Base-by-base conservation (phyloP, 2,113 vertebrate species). In the Burhinus bistriatus region DNA sequence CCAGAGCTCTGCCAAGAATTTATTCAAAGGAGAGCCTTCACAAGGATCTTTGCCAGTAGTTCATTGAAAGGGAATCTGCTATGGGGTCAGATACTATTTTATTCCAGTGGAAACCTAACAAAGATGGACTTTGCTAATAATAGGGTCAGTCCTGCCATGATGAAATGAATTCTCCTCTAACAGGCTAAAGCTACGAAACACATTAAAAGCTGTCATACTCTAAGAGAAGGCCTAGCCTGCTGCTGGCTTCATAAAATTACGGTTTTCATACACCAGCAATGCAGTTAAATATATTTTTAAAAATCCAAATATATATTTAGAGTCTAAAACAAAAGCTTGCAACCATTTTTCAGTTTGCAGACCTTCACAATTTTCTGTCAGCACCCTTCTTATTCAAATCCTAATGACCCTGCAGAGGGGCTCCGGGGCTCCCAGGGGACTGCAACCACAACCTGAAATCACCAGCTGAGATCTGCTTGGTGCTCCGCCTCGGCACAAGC, bases 1-100 rank as follows among this genome's bases (percentile, higher is more conserved):
- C 62, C 72, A 51, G 38, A 70, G 72, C 72, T 52, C 54, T 97
- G 97, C 92, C 96, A 95, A 94, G 49, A 87, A 82, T 90, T 75
- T 59, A 65, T 90, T 87, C 15, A 6, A 95, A 94, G 59, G 81
- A 69, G 62, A 95, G 89, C 83, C 57, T 80, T 94, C 66, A 13
- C 64, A 55, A 91, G 89, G 81, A 77, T 45, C 85, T 55, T 12
- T 91, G 87, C 89, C 92, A 76, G 62, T 30, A 80, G 89, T 72
- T 85, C 76, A 76, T 40, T 71, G 93, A 89, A 87, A 96, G 77
- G 34, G 54, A 83, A 96, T 94, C 90, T 89, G 68, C 87, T 91
- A 81, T 12, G 54, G 78, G 68, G 78, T 69, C 81, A 89, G 84
- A 73, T 29, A 55, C 52, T 92, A 62, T 93, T 95, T 91, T 73